These are phyloP conservation scores for Aromia moschata DNA, from an alignment of 2,888 invertebrate species.

Conservation along the genomic window DNA sequence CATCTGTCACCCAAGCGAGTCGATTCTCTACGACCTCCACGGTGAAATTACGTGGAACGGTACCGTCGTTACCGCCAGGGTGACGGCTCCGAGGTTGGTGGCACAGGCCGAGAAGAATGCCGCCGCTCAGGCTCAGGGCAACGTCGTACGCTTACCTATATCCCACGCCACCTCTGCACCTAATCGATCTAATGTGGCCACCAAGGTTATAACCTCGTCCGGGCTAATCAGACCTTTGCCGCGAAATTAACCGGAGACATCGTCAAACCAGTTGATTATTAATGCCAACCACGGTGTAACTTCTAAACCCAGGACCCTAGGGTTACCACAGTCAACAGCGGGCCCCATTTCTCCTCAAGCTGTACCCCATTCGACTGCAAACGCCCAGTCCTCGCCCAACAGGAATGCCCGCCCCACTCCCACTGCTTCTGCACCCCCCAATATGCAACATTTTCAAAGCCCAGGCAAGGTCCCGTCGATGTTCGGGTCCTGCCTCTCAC, in stretches of 20 bases:
- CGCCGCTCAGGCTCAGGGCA: constrained; percentile 50
- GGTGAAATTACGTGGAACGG: constrained; percentile 54
- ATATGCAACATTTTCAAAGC: constrained; percentile 58
- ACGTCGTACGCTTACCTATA: constrained; percentile 56
- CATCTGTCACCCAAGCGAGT: constrained; percentile 43
- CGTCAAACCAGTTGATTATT: constrained; percentile 38
- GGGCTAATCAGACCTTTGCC: constrained; percentile 77
- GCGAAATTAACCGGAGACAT: constrained; percentile 73
- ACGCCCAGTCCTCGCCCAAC: constrained; percentile 54
- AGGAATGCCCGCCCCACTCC: constrained; percentile 56
- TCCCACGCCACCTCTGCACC: constrained; percentile 67
- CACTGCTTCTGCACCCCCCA: constrained; percentile 61
- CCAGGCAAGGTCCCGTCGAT: constrained; percentile 31
- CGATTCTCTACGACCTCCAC: constrained; percentile 43
- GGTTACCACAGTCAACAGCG: constrained; percentile 29
- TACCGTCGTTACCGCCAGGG: constrained; percentile 46
- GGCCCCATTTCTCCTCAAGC: constrained; percentile 56
- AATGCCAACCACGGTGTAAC: constrained; percentile 35
- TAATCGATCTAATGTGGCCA: constrained; percentile 60
- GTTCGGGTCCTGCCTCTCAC: constrained; percentile 25
- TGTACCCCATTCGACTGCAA: constrained; percentile 36
- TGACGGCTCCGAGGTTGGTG: constrained; percentile 66
- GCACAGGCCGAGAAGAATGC: constrained; percentile 67
- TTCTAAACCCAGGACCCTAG: constrained; percentile 15
- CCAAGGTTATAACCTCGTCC: constrained; percentile 53